Percentiles rank a stretch among this genome's conserved stretches.
phyloP scores from a whole-genome alignment of 2,113 vertebrate genomes.

The Tupaia tana region DNA sequence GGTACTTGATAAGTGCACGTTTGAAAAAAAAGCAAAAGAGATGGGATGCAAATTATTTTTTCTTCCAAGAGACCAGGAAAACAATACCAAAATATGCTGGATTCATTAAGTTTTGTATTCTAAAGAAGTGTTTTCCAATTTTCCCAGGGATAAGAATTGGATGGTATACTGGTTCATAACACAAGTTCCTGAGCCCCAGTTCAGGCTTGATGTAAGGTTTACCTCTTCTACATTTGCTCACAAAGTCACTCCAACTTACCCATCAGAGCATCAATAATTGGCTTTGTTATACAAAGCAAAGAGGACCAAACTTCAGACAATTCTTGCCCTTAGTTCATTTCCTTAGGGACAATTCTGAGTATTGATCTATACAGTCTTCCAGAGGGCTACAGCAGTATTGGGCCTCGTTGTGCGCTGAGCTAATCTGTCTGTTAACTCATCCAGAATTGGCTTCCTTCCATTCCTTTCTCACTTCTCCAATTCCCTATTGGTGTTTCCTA shows the following conservation, averaged over 20 bases:
- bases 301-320: neutral
- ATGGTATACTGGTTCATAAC: neutral
- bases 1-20: neutral
- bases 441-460: neutral
- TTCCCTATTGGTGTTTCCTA: neutral
- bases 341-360: neutral
- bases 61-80: neutral
- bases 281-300: neutral
- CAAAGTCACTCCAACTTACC: neutral
- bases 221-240: neutral
- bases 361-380: neutral
- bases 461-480: neutral
- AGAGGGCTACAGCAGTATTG: neutral
- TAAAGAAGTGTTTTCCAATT: neutral
- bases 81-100: neutral
- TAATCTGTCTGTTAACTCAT: neutral
- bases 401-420: neutral
- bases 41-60: constrained; percentile 40
- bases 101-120: neutral
- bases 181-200: neutral
- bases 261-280: neutral
- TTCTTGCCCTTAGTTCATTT: neutral
- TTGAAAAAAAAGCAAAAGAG: neutral
- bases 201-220: neutral
- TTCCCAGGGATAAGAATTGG: neutral